phyloP scores from a whole-genome alignment of 1,140 invertebrate genomes.

The Bombus difficillimus region DNA sequence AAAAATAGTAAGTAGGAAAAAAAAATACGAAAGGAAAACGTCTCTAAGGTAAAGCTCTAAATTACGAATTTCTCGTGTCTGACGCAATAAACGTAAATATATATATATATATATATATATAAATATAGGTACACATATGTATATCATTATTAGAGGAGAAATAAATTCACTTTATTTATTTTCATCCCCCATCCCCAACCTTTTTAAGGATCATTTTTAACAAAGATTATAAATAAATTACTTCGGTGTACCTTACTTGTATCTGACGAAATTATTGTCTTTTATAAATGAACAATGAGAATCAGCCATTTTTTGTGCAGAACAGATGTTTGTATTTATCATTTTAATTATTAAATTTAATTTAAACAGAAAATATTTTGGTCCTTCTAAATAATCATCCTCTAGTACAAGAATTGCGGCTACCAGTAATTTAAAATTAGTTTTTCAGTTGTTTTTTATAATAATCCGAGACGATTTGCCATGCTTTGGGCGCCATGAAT shows the following conservation, averaged over 20 bases:
- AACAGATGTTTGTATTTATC: neutral
- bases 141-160: constrained; percentile 30
- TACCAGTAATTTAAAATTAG: neutral
- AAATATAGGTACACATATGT: neutral
- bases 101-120: constrained; percentile 10
- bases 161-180: constrained; percentile 36
- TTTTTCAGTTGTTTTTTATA: constrained; percentile 86
- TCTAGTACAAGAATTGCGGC: neutral
- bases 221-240: constrained; percentile 13
- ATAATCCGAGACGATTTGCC: constrained; percentile 94
- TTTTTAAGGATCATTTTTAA: constrained; percentile 7
- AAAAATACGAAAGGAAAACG: neutral
- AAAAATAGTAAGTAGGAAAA: neutral
- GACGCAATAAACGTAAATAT: constrained; percentile 46
- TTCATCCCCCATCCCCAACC: constrained; percentile 8
- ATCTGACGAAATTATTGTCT: neutral
- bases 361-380: neutral
- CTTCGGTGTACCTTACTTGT: neutral
- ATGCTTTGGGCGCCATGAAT: constrained; percentile 98
- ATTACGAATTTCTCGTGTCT: constrained; percentile 39
- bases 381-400: neutral
- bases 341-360: constrained; percentile 22
- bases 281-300: neutral
- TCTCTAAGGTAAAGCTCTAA: neutral
- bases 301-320: neutral